These are phyloP conservation scores for Falco cherrug DNA, from an alignment of 2,797 vertebrate genomes.

Conservation along the genomic window DNA sequence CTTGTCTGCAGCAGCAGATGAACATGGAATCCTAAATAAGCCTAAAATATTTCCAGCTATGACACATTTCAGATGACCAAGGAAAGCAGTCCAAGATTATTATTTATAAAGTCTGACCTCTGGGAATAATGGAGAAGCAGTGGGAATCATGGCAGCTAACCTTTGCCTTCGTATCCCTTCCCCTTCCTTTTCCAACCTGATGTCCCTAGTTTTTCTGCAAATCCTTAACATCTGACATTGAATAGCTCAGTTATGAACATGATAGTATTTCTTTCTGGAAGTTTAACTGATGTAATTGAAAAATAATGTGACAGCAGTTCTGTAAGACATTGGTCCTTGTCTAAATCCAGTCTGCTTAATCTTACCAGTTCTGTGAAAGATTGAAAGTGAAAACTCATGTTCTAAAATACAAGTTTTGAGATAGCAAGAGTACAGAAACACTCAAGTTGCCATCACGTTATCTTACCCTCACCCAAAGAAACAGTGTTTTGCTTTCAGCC, in stretches of 20 bases:
- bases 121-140: background rate
- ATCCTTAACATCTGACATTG: background rate
- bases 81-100: background rate
- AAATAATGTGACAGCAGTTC: background rate
- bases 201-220: background rate
- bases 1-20: background rate
- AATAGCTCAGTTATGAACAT: background rate
- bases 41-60: background rate
- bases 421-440: background rate
- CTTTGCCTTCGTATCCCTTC: background rate
- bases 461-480: background rate
- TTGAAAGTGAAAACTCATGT: background rate
- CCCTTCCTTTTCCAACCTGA: background rate
- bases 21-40: background rate
- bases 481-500: background rate
- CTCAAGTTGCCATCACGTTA: fast-evolving
- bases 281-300: background rate
- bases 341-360: background rate
- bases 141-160: background rate
- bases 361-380: background rate
- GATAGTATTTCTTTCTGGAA: background rate
- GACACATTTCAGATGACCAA: background rate
- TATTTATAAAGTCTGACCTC: background rate
- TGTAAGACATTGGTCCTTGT: background rate
- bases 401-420: background rate